Evolutionary conservation across 2,797 vertebrate genomes (phyloP).

Genomic region (Aselliscus stoliczkanus): DNA sequence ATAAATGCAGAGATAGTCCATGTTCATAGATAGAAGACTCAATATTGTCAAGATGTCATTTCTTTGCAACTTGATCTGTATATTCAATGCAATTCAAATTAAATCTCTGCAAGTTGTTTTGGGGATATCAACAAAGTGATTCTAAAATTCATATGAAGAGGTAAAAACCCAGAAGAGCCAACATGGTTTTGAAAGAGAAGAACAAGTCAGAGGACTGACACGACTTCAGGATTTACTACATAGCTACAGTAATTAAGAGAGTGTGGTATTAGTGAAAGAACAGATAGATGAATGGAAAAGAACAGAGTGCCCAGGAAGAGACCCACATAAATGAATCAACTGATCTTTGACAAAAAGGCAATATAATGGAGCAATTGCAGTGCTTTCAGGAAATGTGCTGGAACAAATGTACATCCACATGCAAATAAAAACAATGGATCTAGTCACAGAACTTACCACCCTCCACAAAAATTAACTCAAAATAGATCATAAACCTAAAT

Average conservation of each 20-base stretch:
- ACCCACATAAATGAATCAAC: not conserved
- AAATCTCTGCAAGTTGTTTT: not conserved
- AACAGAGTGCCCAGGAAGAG: not conserved
- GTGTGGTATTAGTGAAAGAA: not conserved
- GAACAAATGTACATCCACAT: not conserved
- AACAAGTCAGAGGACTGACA: not conserved
- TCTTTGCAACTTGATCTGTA: not conserved
- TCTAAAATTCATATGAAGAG: not conserved
- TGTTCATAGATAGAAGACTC: not conserved
- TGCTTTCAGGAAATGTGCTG: not conserved
- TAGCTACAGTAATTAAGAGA: not conserved
- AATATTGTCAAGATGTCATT: not conserved
- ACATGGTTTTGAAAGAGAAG: not conserved
- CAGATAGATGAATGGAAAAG: not conserved
- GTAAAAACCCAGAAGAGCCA: not conserved
- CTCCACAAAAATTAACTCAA: not conserved
- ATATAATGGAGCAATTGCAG: not conserved
- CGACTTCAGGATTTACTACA: not conserved
- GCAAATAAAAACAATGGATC: not conserved
- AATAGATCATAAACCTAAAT: not conserved
- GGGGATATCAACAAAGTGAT: not conserved
- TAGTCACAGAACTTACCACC: not conserved
- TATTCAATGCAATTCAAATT: not conserved
- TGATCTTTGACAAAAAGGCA: not conserved
- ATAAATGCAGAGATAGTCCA: not conserved